phyloP scores from a whole-genome alignment of 37 sponge, comb jelly and placozoan genomes.

The Oscarella lobularis region DNA sequence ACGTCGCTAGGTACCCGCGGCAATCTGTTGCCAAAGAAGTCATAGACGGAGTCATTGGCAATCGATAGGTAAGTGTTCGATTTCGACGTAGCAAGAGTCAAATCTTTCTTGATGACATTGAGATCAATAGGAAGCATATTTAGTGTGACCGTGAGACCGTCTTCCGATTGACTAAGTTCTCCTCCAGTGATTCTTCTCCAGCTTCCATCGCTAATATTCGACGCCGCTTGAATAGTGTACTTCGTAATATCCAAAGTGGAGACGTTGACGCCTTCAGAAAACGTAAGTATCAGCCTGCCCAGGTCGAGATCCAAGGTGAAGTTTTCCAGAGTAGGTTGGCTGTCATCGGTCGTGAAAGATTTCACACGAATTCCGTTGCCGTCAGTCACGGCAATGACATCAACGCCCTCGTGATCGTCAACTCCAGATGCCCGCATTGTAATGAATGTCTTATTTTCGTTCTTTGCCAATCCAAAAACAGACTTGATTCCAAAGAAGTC shows the following conservation, averaged over 20 bases:
- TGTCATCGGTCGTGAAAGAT: conserved; percentile 36
- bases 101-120: conserved; percentile 57
- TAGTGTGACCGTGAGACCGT: conserved; percentile 18
- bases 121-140: conserved; percentile 40
- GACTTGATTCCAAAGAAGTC: conserved; percentile 59
- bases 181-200: conserved; percentile 24
- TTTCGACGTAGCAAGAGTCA: conserved; percentile 24
- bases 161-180: conserved; percentile 8
- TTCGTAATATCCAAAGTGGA: conserved; percentile 48
- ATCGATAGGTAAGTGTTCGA: conserved; percentile 47
- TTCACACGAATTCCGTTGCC: conserved; percentile 50
- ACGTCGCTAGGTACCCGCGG: background rate
- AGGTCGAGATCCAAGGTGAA: conserved; percentile 54
- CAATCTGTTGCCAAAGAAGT: conserved; percentile 5
- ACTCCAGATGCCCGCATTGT: conserved; percentile 61
- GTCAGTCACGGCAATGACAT: conserved; percentile 74
- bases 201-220: background rate
- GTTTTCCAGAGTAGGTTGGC: conserved; percentile 41
- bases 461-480: conserved; percentile 37
- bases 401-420: conserved; percentile 47
- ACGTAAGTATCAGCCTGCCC: conserved; percentile 38
- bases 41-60: conserved; percentile 23
- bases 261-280: conserved; percentile 63
- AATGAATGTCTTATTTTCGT: conserved; percentile 68
- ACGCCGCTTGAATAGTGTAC: conserved; percentile 42